Percentiles rank a stretch among this genome's conserved stretches.
Conservation (phyloP, 2,113 vertebrate genomes). For the Camelus bactrianus region DNA sequence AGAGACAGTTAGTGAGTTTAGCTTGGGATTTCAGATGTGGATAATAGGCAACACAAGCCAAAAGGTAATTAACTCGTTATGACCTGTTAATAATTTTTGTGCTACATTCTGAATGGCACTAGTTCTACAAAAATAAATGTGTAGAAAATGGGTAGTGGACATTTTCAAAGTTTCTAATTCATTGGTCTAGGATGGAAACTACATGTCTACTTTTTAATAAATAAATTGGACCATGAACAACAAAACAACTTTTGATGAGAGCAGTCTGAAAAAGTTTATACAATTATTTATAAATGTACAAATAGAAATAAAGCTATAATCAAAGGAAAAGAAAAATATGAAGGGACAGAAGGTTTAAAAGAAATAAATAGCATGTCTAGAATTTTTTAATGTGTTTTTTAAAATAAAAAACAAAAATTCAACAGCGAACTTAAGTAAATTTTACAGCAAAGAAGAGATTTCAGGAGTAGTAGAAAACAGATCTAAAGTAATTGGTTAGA, state of each 20-base stretch:
- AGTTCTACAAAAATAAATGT: background rate
- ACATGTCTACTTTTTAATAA: background rate
- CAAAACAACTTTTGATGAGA: background rate
- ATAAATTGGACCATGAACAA: background rate
- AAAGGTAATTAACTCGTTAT: background rate
- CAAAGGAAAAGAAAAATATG: background rate
- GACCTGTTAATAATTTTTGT: background rate
- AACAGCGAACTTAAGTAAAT: background rate
- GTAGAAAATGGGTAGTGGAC: background rate
- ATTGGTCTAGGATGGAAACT: background rate
- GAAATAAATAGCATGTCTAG: background rate
- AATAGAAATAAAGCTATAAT: background rate
- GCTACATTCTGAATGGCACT: background rate
- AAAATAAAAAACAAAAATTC: background rate
- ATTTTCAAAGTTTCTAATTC: background rate
- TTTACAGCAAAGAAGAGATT: background rate
- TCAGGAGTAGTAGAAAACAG: background rate
- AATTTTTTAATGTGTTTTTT: background rate
- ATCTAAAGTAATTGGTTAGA: background rate
- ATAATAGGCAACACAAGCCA: background rate
- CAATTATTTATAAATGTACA: background rate
- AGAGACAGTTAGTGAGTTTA: rapidly evolving
- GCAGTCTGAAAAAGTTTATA: background rate
- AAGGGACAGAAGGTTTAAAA: background rate
- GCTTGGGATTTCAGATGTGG: background rate